Evolutionary conservation across 37 sponge, comb jelly and placozoan genomes (phyloP).

Genomic region (Halichondria panicea): DNA sequence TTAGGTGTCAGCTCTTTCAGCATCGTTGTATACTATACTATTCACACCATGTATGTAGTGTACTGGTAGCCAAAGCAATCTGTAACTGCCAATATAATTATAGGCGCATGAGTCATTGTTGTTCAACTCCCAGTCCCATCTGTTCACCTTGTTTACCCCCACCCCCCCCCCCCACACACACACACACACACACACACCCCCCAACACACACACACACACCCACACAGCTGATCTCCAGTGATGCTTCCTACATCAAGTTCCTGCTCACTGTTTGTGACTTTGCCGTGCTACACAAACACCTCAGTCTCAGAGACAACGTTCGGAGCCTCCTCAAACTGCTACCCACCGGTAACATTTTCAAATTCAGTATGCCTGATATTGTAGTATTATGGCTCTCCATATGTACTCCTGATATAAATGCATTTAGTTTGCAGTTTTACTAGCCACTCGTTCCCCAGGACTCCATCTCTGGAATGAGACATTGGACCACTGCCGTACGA

Average conservation of each 20-base stretch:
- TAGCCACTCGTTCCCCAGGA: constrained; percentile 10
- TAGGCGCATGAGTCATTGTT: neutral
- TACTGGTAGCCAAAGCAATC: too few relatives aligned
- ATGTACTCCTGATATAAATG: neutral
- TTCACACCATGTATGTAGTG: too few relatives aligned
- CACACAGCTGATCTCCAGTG: constrained; percentile 61
- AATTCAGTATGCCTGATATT: neutral
- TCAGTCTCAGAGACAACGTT: constrained; percentile 62
- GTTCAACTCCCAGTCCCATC: neutral
- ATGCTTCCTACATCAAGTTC: constrained; percentile 42
- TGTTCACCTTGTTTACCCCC: too few relatives aligned
- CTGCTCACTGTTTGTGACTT: constrained; percentile 76
- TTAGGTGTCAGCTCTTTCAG: too few relatives aligned
- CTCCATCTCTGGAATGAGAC: constrained; percentile 26
- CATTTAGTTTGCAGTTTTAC: neutral
- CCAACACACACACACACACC: neutral
- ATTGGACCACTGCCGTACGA: constrained; percentile 47
- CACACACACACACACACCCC: neutral
- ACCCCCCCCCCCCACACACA: too few relatives aligned
- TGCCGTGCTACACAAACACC: constrained; percentile 45
- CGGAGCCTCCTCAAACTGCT: constrained; percentile 69
- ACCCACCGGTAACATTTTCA: constrained; percentile 58
- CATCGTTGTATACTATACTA: too few relatives aligned
- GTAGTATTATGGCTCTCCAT: neutral
- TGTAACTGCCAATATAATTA: neutral